These are phyloP conservation scores for Mesoligia furuncula DNA, from an alignment of 2,888 invertebrate genomes.

Conservation along the genomic window DNA sequence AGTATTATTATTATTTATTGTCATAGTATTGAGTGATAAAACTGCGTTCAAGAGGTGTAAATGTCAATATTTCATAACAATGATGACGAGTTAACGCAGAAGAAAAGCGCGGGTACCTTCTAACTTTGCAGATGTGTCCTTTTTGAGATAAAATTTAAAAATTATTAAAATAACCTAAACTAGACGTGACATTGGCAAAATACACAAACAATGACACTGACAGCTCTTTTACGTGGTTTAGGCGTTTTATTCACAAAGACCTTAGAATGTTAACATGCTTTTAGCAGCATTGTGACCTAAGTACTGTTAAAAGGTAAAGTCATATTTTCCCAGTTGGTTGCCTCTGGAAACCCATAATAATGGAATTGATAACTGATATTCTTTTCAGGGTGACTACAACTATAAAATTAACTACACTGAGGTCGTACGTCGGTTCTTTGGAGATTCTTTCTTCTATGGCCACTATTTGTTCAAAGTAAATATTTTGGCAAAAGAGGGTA, in stretches of 20 bases:
- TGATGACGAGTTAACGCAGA: not conserved
- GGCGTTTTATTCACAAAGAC: no score
- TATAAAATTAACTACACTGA: constrained; percentile 44
- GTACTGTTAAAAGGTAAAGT: not conserved
- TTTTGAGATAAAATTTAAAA: no score
- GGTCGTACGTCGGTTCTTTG: constrained; percentile 38
- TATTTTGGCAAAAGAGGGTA: constrained; percentile 50
- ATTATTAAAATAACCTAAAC: not conserved
- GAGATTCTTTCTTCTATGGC: constrained; percentile 59
- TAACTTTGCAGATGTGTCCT: not conserved
- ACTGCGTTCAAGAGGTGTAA: not conserved
- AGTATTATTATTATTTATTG: no score
- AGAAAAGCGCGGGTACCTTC: not conserved
- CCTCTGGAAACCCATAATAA: no score
- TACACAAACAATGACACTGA: not conserved
- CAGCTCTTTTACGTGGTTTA: not conserved
- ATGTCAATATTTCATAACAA: not conserved
- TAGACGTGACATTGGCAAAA: not conserved
- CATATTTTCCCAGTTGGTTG: not conserved
- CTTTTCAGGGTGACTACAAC: constrained; percentile 49
- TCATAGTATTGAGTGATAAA: no score
- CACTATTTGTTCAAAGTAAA: constrained; percentile 51
- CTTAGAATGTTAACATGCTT: not conserved
- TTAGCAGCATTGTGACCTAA: not conserved
- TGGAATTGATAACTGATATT: not conserved